Conservation (phyloP, 2,888 invertebrate genomes). For the Isoperla grammatica region DNA sequence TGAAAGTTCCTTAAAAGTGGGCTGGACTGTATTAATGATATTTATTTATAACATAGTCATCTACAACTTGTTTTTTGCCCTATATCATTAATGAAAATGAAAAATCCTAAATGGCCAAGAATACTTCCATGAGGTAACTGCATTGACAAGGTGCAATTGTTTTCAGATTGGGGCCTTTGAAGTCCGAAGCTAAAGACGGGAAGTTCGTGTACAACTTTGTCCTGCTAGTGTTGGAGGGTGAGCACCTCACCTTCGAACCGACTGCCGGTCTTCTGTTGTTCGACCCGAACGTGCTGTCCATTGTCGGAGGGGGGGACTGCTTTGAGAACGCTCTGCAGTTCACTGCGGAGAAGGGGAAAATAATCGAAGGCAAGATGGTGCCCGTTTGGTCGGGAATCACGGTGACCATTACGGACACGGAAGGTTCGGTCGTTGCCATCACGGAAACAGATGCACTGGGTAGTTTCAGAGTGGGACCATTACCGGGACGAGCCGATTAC, state of each 20-base stretch:
- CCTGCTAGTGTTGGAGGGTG: constrained; percentile 46
- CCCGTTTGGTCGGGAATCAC: constrained; percentile 59
- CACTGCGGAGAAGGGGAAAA: constrained; percentile 59
- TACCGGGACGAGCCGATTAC: constrained; percentile 66
- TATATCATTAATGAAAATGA: no score
- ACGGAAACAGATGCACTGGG: constrained; percentile 63
- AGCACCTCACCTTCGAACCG: constrained; percentile 57
- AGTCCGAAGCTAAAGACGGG: constrained; percentile 36
- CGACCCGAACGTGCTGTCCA: constrained; percentile 53
- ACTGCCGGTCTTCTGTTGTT: constrained; percentile 68
- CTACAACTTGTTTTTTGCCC: no score
- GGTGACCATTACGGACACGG: constrained; percentile 46
- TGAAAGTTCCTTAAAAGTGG: no score
- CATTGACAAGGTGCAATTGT: no score
- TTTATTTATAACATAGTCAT: no score
- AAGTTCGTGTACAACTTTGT: constrained; percentile 42
- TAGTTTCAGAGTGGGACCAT: constrained; percentile 76
- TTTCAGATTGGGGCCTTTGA: constrained; percentile 38
- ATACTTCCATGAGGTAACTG: no score
- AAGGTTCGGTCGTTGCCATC: constrained; percentile 42
- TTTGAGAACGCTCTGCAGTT: constrained; percentile 58
- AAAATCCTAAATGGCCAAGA: no score
- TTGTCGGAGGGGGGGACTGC: constrained; percentile 64
- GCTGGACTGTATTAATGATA: no score
- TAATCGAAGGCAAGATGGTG: constrained; percentile 55